Evolutionary conservation across 2,888 invertebrate species (phyloP).

Genomic region (Teleiodes luculella): DNA sequence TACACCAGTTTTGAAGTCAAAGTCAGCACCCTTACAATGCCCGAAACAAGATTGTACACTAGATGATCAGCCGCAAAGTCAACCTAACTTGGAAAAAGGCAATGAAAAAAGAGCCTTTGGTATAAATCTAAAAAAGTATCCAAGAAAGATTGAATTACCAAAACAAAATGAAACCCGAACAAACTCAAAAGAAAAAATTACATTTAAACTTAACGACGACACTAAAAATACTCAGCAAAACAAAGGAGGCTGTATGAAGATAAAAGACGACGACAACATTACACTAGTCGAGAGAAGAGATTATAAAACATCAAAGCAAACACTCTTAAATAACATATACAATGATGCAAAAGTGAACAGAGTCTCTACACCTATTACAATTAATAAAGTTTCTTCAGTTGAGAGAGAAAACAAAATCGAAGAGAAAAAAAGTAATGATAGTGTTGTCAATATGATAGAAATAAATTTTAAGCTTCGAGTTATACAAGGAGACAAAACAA

Average conservation of each 20-base stretch:
- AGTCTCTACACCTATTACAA: background rate
- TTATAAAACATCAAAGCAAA: conserved; percentile 35
- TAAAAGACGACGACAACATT: conserved; percentile 49
- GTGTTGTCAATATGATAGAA: conserved; percentile 51
- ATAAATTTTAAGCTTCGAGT: conserved; percentile 57
- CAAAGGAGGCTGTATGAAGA: conserved; percentile 46
- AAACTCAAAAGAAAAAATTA: conserved; percentile 42
- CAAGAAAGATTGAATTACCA: background rate
- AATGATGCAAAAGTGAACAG: background rate
- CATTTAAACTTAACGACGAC: conserved; percentile 38
- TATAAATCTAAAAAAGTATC: background rate
- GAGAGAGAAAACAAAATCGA: background rate
- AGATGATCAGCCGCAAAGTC: background rate
- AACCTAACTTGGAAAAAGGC: background rate
- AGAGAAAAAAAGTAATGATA: conserved; percentile 32
- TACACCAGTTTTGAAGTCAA: background rate
- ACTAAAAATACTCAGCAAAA: conserved; percentile 46
- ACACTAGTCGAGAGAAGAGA: conserved; percentile 54
- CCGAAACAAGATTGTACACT: background rate
- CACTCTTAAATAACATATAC: background rate
- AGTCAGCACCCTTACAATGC: background rate
- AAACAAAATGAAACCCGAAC: conserved; percentile 27
- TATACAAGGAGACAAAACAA: conserved; percentile 46
- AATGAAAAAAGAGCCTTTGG: background rate
- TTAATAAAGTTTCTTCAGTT: background rate